These are phyloP conservation scores for Chloebia gouldiae DNA, from an alignment of 2,113 vertebrate species.

Conservation along the genomic window DNA sequence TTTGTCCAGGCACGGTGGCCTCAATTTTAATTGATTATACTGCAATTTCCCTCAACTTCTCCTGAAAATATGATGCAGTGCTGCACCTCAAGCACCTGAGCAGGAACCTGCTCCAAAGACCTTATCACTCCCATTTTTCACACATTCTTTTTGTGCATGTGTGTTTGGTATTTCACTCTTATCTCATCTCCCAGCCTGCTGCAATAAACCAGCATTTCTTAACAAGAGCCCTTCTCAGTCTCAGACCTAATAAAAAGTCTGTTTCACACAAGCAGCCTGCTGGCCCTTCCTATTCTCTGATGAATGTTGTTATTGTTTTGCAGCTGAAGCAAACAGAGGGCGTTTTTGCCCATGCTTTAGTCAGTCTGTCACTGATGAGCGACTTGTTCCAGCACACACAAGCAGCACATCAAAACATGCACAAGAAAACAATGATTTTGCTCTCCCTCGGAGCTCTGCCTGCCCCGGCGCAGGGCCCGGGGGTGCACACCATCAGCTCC, in stretches of 20 bases:
- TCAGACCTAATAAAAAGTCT: constrained; percentile 13
- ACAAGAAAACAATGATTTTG: not conserved
- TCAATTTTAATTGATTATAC: constrained; percentile 45
- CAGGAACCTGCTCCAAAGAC: not conserved
- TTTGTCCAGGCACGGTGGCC: not conserved
- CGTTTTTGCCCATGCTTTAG: not conserved
- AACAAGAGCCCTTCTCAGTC: not conserved
- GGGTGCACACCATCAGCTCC: not conserved
- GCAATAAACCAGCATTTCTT: not conserved
- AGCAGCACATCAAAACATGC: not conserved
- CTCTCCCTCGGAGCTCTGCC: not conserved
- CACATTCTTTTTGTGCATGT: not conserved
- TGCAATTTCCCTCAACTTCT: constrained; percentile 27
- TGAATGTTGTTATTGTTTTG: constrained; percentile 21
- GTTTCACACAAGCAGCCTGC: not conserved
- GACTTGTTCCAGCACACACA: not conserved
- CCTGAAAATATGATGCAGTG: not conserved
- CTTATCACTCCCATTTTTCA: constrained; percentile 10
- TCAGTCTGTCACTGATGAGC: not conserved
- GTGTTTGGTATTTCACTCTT: not conserved
- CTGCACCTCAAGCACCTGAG: not conserved
- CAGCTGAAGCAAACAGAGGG: not conserved
- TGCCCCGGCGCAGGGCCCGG: accelerated
- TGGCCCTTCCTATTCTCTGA: not conserved
- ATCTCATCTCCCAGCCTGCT: constrained; percentile 31